Conservation (phyloP, 2,888 invertebrate species). For the Chironomus tentans region DNA sequence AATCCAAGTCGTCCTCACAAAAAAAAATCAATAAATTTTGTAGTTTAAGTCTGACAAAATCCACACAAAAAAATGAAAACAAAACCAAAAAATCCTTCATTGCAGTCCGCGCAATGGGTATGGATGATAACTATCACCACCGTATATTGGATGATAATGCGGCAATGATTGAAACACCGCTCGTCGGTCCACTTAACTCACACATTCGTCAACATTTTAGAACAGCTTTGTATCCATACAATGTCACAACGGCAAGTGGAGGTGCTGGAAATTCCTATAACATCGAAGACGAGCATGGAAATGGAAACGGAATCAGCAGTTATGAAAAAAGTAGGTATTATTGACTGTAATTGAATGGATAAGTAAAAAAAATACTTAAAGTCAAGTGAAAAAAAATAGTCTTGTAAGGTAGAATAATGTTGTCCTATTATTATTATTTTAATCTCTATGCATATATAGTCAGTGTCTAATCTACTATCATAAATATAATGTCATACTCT, state of each 20-base stretch:
- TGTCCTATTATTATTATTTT: neutral
- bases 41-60: neutral
- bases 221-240: conserved; percentile 41
- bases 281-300: conserved; percentile 27
- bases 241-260: conserved; percentile 34
- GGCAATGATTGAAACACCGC: conserved; percentile 42
- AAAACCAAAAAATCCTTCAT: conserved; percentile 28
- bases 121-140: conserved; percentile 43
- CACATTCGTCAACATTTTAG: conserved; percentile 38
- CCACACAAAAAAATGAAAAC: neutral
- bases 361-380: too few species aligned
- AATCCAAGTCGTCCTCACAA: too few species aligned
- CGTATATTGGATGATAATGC: conserved; percentile 43
- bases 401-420: too few species aligned
- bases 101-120: conserved; percentile 44
- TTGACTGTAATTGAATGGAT: too few species aligned
- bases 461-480: too few species aligned
- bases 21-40: neutral
- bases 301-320: neutral
- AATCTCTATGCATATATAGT: neutral
- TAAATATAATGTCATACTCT: too few species aligned
- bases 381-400: too few species aligned
- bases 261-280: conserved; percentile 28
- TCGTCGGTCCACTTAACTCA: conserved; percentile 38
- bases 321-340: neutral